Percentiles rank a stretch among this genome's conserved stretches.
Conservation (phyloP, 2,797 vertebrate species). For the Liasis olivaceus region DNA sequence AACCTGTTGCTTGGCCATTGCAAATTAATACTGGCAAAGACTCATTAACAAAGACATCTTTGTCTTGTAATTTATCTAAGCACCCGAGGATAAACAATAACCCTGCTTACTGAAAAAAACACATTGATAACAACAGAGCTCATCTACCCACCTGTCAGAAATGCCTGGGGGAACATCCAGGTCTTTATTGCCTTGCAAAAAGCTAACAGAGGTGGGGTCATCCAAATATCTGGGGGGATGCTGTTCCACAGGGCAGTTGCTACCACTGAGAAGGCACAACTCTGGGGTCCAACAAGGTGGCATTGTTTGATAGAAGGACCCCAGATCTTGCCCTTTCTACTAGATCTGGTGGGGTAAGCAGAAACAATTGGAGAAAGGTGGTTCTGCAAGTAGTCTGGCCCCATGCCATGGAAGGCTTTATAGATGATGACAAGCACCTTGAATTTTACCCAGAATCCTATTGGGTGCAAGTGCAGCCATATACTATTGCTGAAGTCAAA, state of each 20-base stretch:
- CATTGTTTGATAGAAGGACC: neutral
- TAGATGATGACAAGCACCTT: neutral
- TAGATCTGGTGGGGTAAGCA: neutral
- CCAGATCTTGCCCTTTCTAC: neutral
- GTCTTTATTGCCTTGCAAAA: neutral
- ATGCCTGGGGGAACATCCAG: neutral
- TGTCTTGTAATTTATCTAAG: neutral
- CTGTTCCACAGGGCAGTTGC: neutral
- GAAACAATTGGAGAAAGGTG: neutral
- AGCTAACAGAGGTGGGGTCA: neutral
- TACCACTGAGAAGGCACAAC: neutral
- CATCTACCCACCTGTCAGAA: neutral
- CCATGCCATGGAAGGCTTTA: neutral
- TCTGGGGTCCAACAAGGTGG: neutral
- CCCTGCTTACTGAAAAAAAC: neutral
- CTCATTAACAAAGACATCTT: neutral
- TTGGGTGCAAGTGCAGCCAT: neutral
- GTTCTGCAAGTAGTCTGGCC: neutral
- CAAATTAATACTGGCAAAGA: neutral
- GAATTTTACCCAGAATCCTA: neutral
- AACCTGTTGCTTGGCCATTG: neutral
- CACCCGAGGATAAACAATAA: neutral
- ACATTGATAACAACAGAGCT: neutral
- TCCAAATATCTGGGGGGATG: neutral
- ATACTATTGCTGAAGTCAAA: neutral